phyloP scores from a whole-genome alignment of 2,888 invertebrate species.

The Gasteruption jaculator region DNA sequence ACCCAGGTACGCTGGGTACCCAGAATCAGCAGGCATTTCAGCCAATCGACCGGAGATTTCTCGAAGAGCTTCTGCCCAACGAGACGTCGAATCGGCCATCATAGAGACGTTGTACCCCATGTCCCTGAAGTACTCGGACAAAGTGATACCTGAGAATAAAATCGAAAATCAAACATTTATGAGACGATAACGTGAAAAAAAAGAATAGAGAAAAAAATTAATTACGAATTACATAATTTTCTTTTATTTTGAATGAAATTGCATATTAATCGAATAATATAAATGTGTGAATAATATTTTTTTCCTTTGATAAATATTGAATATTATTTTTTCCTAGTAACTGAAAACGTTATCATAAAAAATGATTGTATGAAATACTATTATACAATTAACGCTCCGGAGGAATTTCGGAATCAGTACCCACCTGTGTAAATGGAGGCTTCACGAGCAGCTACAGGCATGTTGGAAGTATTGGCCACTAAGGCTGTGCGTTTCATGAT shows the following conservation, averaged over 20 bases:
- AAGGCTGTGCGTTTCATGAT: slow-evolving; percentile 99
- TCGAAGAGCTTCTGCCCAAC: slow-evolving; percentile 99
- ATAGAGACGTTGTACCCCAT: slow-evolving; percentile 99
- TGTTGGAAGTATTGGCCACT: slow-evolving; percentile 99
- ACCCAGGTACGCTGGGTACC: slow-evolving; percentile 98
- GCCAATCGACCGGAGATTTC: slow-evolving; percentile 99
- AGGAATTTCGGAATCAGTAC: too few species aligned
- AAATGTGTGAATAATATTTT: too few species aligned
- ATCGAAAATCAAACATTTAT: too few species aligned
- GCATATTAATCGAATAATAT: too few species aligned
- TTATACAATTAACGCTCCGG: too few species aligned
- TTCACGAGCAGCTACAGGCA: slow-evolving; percentile 99
- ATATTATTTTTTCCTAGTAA: too few species aligned
- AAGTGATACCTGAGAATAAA: slow-evolving; percentile 74
- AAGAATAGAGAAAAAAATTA: too few species aligned
- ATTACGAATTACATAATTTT: neutral
- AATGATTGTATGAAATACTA: too few species aligned
- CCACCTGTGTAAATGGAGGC: slow-evolving; percentile 97
- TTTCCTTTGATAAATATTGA: too few species aligned
- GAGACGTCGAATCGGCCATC: slow-evolving; percentile 99
- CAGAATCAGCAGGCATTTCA: slow-evolving; percentile 99
- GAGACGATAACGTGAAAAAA: too few species aligned
- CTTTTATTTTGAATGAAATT: neutral
- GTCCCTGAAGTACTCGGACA: slow-evolving; percentile 99
- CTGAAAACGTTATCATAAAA: too few species aligned